Base-by-base conservation (phyloP, 2,797 vertebrate species). In the Oophaga sylvatica region DNA sequence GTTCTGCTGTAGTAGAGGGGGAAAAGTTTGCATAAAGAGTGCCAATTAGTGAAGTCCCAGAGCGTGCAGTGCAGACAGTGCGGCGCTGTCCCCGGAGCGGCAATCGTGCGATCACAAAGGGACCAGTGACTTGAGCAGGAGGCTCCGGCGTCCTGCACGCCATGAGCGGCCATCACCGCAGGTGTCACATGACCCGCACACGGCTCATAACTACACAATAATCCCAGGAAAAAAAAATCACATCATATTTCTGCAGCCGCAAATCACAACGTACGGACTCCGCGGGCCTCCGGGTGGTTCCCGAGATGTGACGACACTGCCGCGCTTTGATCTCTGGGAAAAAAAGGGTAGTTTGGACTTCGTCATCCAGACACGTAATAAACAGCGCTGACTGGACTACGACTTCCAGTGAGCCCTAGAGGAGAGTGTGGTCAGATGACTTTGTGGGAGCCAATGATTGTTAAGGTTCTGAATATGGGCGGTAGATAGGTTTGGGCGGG, bases 181-280 rank as follows among this genome's bases (percentile, higher is more conserved):
- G n/a, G 19, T 3, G 76, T 17, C 26, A 16, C 77, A 31, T 31
- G 48, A 15, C 17, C 35, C 29, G 35, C 79, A 12, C 7, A 12
- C n/a, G 20, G 41, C 79, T 65, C 60, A 81, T 29, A 79, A n/a
- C 65, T 35, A 63, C 60, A 65, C 19, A 65, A 65, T 45, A 22
- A 67, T 29, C 67, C 60, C 80, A 81, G 20, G n/a, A n/a, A n/a
- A n/a, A n/a, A n/a, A n/a, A 48, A 35, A 17, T 65, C 17, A 67
- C 35, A 22, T 31, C 80, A 26, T 81, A 81, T 81, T 65, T 7
- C 41, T 67, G 80, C 62, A 67, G 22, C 80, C 62, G 17, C 60
- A 13, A 26, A 48, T 41, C 60, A 26, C 17, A 0, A 3, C 80
- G 35, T 81, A 81, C 80, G 80, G 80, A 81, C 41, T 5, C 57